These are phyloP conservation scores for Eriosoma lanigerum DNA, from an alignment of 1,140 invertebrate genomes.

Conservation along the genomic window DNA sequence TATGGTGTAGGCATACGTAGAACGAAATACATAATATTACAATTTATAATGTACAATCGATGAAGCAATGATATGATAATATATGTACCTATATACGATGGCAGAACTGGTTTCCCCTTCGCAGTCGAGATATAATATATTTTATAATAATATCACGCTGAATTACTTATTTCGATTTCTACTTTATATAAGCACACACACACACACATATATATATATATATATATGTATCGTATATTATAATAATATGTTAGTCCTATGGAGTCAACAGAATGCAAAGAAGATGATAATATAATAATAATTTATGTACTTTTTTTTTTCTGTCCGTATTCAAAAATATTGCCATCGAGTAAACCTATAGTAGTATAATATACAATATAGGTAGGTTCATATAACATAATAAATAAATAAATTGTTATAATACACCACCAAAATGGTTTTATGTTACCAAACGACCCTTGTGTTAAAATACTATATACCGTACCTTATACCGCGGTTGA, in stretches of 20 bases:
- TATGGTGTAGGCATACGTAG: too few species aligned
- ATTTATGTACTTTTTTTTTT: slow-evolving; percentile 7
- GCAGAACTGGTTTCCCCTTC: too few species aligned
- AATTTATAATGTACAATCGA: too few species aligned
- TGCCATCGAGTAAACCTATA: neutral
- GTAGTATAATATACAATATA: too few species aligned
- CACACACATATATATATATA: neutral
- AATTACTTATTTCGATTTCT: neutral
- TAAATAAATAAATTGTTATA: too few species aligned
- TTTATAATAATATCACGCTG: neutral
- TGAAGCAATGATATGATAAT: too few species aligned
- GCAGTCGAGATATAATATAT: too few species aligned
- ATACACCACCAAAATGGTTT: neutral
- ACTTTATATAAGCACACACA: too few species aligned
- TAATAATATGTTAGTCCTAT: neutral
- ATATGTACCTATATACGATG: too few species aligned
- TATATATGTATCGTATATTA: neutral
- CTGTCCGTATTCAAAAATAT: neutral
- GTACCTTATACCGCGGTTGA: neutral
- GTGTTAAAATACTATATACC: neutral
- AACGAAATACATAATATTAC: too few species aligned
- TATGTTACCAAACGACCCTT: neutral
- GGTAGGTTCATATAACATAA: too few species aligned
- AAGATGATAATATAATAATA: neutral
- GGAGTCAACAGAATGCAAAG: neutral